Percentiles rank a stretch among this genome's conserved stretches.
Conservation (phyloP, 2,888 invertebrate species). For the Clostera curtula region DNA sequence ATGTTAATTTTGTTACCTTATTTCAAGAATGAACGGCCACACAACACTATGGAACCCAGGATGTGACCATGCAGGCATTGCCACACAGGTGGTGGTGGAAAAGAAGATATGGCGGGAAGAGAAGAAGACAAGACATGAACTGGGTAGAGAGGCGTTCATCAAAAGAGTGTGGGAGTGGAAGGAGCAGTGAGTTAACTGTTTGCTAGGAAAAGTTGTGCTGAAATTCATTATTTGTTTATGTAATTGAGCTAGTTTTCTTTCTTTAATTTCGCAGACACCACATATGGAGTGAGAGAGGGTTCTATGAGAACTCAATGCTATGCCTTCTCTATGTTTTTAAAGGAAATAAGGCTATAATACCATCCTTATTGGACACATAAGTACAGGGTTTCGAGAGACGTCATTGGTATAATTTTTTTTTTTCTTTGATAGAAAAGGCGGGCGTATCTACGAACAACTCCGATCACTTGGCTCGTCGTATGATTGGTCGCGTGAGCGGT, state of each 20-base stretch:
- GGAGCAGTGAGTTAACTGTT: constrained; percentile 76
- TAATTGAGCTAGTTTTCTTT: no score
- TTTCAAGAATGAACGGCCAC: constrained; percentile 88
- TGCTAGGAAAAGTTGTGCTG: no score
- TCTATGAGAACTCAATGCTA: no score
- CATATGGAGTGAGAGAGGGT: no score
- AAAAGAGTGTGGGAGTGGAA: constrained; percentile 98
- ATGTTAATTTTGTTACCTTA: no score
- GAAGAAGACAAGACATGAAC: constrained; percentile 89
- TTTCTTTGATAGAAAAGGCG: constrained; percentile 87
- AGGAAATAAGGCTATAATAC: no score
- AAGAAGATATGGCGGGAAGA: constrained; percentile 94
- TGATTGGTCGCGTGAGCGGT: constrained; percentile 95
- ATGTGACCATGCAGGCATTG: constrained; percentile 99
- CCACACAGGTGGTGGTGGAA: constrained; percentile 99
- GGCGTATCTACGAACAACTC: constrained; percentile 86
- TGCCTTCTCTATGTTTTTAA: no score
- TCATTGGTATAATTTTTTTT: no score
- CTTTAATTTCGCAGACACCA: no score
- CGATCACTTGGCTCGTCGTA: constrained; percentile 91
- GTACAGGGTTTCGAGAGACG: no score
- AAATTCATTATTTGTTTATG: no score
- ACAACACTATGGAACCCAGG: constrained; percentile 98
- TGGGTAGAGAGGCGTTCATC: constrained; percentile 96
- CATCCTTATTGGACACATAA: no score